Evolutionary conservation across 2,113 vertebrate species (phyloP), one percentile per base, ranked within the genome.

Genomic region (Sclerurus mexicanus): DNA sequence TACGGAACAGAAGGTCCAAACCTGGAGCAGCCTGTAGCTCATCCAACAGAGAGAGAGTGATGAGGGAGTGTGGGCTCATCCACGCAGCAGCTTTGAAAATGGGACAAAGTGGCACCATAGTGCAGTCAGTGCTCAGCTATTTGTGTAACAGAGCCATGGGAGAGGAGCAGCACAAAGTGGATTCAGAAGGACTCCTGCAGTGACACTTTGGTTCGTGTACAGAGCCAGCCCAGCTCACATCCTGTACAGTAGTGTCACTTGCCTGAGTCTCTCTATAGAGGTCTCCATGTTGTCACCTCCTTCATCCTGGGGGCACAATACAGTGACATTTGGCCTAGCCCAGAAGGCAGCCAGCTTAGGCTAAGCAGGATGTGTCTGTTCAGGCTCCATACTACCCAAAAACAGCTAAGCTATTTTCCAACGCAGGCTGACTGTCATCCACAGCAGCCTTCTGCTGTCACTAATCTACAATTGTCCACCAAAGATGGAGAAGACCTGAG

Each of bases 381-480:
- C 56, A 68, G 42, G 20, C n/a, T 85, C 25, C 33, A 27, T 23
- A 19, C 7, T 18, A n/a, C 1, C 16, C 24, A 35, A 82, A 87
- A 81, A 0, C 12, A 68, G 30, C 22, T 73, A 72, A 85, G 31
- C 14, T 20, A 23, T 87, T 87, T 91, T 87, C 58, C 79, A 62
- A 24, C 19, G n/a, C 56, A 72, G 44, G 12, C 18, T 66, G 68
- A 49, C 20, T 12, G 33, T 3, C 39, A 75, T 60, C 39, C 30
- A 39, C 0, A 0, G 24, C 3, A 7, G 9, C 28, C 24, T 78
- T 39, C 35, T 55, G 28, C 31, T 47, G n/a, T 72, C 4, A 0
- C 11, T 66, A 53, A 52, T 76, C 71, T 91, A 25, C 33, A 56
- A 0, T 30, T 7, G 2, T 63, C 31, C 44, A 58, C 23, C 1